These are phyloP conservation scores for Meandrina meandrites DNA, from an alignment of 92 coral and sea anemone genomes.

Conservation along the genomic window DNA sequence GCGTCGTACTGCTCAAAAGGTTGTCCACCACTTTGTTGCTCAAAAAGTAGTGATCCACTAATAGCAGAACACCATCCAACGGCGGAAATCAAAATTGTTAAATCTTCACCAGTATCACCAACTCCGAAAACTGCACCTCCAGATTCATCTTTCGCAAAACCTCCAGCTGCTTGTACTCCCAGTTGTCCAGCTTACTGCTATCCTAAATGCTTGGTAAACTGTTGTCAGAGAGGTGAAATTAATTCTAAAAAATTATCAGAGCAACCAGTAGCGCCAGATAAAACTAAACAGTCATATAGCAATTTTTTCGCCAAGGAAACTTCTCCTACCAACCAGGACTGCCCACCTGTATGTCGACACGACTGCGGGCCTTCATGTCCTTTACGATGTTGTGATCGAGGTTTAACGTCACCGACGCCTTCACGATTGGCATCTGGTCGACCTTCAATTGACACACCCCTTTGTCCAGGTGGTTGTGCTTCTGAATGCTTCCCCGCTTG, in stretches of 20 bases:
- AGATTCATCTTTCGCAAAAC: slow-evolving; percentile 19
- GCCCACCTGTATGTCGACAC: slow-evolving; percentile 30
- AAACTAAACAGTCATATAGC: slow-evolving; percentile 26
- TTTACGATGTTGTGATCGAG: slow-evolving; percentile 26
- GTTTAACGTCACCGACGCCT: neutral
- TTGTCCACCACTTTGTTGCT: slow-evolving; percentile 46
- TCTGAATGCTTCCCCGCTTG: slow-evolving; percentile 48
- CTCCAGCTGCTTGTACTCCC: slow-evolving; percentile 39
- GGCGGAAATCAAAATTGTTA: neutral
- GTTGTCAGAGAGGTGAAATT: slow-evolving; percentile 23
- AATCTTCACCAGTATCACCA: neutral
- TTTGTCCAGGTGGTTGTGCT: slow-evolving; percentile 34
- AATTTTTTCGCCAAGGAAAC: slow-evolving; percentile 36
- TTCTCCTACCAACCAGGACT: slow-evolving; percentile 15
- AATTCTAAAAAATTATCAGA: slow-evolving; percentile 1
- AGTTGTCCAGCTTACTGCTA: slow-evolving; percentile 67
- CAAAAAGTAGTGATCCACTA: neutral
- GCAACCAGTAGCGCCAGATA: neutral
- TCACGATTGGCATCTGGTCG: neutral
- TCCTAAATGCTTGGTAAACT: slow-evolving; percentile 48
- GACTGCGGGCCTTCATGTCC: slow-evolving; percentile 41
- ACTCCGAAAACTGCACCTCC: slow-evolving; percentile 12
- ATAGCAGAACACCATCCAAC: neutral
- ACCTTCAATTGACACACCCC: neutral
- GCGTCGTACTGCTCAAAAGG: slow-evolving; percentile 40